These are phyloP conservation scores for Drosophila sp. DNA, from an alignment of 1,140 invertebrate genomes.

Conservation along the genomic window DNA sequence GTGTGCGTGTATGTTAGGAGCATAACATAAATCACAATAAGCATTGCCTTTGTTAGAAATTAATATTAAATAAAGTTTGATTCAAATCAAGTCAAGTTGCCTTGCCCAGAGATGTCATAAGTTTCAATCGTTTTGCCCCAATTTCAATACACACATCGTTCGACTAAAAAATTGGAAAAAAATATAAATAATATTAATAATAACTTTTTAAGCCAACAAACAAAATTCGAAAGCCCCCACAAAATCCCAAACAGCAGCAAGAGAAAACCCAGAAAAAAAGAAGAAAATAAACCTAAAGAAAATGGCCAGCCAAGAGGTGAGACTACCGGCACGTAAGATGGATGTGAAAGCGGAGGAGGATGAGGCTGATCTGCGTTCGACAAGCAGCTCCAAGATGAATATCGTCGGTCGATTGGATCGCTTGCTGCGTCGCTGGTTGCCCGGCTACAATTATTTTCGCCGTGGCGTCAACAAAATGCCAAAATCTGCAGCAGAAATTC, in stretches of 20 bases:
- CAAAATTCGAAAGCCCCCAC: neutral
- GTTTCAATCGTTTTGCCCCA: neutral
- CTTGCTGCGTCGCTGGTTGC: slow-evolving; percentile 51
- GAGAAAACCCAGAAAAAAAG: no score
- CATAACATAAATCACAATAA: slow-evolving; percentile 3
- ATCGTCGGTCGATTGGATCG: slow-evolving; percentile 38
- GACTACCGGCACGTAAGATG: neutral
- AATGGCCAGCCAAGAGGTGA: neutral
- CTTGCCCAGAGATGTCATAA: no score
- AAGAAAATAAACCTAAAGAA: neutral
- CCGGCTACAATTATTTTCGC: slow-evolving; percentile 52
- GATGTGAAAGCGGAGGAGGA: neutral
- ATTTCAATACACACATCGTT: slow-evolving; percentile 4
- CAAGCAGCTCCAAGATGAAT: slow-evolving; percentile 14
- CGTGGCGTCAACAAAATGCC: slow-evolving; percentile 6
- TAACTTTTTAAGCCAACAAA: neutral
- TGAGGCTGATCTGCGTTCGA: neutral
- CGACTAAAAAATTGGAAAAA: slow-evolving; percentile 2
- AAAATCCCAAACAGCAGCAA: neutral
- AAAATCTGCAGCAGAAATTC: neutral
- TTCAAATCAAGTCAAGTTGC: neutral
- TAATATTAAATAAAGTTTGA: slow-evolving; percentile 4
- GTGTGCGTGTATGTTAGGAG: neutral
- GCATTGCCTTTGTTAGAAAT: neutral
- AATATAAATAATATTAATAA: neutral